Evolutionary conservation across 2,797 vertebrate species (phyloP).

Genomic region (Acrocephalus scirpaceus): DNA sequence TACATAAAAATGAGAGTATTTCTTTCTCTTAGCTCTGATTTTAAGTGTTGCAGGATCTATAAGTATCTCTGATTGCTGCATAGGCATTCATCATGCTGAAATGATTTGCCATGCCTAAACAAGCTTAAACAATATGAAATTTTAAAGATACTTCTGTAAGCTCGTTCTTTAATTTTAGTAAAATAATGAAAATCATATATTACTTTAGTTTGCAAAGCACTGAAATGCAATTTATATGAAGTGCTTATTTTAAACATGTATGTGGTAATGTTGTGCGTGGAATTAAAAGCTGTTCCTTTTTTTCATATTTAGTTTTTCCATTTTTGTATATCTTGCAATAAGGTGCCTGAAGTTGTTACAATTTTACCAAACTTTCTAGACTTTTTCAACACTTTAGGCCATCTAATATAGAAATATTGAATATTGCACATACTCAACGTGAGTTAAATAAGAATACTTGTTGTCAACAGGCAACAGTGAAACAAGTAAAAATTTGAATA

Average conservation of each 20-base stretch:
- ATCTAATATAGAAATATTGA: background rate
- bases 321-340: background rate
- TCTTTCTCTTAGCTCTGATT: constrained; percentile 70
- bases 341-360: background rate
- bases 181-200: constrained; percentile 81
- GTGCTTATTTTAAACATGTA: constrained; percentile 39
- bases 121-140: constrained; percentile 71
- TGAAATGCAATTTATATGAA: constrained; percentile 68
- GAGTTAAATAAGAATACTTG: background rate
- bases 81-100: constrained; percentile 68
- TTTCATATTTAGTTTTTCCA: background rate
- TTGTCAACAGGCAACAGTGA: background rate
- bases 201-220: constrained; percentile 67
- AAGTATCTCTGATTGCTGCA: constrained; percentile 12
- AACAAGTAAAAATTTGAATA: background rate
- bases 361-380: background rate
- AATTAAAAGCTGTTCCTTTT: constrained; percentile 71
- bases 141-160: constrained; percentile 76
- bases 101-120: constrained; percentile 64
- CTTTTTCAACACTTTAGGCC: background rate
- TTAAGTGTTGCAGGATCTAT: constrained; percentile 67
- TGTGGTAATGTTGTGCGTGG: constrained; percentile 16
- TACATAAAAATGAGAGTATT: constrained; percentile 70
- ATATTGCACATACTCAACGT: background rate
- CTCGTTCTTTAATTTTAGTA: constrained; percentile 74